Conservation (phyloP, 30 jellyfish, hydroid and myxozoan species). For the Morbakka virulenta region DNA sequence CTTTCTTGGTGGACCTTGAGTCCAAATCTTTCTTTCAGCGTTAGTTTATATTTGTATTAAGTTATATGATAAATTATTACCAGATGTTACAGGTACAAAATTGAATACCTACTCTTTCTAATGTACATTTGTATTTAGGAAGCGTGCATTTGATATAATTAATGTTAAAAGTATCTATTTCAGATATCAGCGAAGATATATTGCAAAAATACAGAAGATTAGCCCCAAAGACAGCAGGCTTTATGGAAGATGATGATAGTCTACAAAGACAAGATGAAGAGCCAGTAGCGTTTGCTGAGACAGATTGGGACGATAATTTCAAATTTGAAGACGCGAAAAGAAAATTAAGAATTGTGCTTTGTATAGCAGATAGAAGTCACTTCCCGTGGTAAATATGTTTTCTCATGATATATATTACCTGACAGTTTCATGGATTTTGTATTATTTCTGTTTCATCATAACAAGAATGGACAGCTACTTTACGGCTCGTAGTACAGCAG, state of each 20-base stretch:
- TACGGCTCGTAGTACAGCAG: too few species aligned
- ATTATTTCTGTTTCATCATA: too few species aligned
- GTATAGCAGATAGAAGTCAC: constrained; percentile 83
- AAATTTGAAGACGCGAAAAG: constrained; percentile 93
- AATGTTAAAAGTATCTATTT: too few species aligned
- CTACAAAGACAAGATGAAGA: constrained; percentile 43
- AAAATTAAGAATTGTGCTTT: constrained; percentile 77
- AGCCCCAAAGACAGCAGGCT: constrained; percentile 53
- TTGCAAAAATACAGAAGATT: constrained; percentile 75
- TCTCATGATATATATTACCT: neutral
- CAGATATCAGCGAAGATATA: constrained; percentile 87
- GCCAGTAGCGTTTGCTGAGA: constrained; percentile 16
- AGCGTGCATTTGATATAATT: neutral
- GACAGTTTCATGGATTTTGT: too few species aligned
- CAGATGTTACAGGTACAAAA: too few species aligned
- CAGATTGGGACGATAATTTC: constrained; percentile 72
- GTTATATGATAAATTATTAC: too few species aligned
- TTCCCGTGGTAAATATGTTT: constrained; percentile 79
- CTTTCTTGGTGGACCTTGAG: too few species aligned
- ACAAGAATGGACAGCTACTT: too few species aligned
- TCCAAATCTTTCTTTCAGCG: too few species aligned
- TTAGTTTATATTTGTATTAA: too few species aligned
- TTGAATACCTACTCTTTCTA: too few species aligned
- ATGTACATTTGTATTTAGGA: neutral
- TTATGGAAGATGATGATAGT: constrained; percentile 86